Base-by-base conservation (phyloP, 1,140 invertebrate species). In the Argopecten irradians region DNA sequence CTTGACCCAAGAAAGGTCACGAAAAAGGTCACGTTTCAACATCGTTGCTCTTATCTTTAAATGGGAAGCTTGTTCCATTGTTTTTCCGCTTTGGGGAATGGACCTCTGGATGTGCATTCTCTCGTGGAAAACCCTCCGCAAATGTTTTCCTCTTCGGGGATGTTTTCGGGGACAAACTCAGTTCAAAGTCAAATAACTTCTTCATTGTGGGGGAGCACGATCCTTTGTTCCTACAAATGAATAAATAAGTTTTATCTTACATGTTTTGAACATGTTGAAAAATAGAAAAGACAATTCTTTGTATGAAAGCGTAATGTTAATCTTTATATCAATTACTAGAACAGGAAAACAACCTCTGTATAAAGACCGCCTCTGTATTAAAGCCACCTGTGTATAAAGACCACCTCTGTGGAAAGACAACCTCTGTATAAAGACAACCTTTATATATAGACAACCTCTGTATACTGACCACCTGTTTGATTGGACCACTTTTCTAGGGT, bases 81-180 rank as follows among this genome's bases (percentile, higher is more conserved):
- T 88, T 85, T 36, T 87, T 88, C 5, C 89, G 41, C 35, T 90
- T 90, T 3, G 89, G 87, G 0, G 87, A 88, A 0, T 87, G 32
- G 13, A 88, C 71, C 9, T 82, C 55, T n/a, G 16, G 34, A 14
- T 36, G 55, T 16, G 82, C 34, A 34, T 83, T 90, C 32, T 90
- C 89, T 86, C 89, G 88, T 35, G 89, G 89, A 32, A 83, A 43
- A 0, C 16, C 8, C 3, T 90, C 89, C 5, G 82, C 87, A 46
- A 90, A 90, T 5, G 85, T 90, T 13, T 90, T 90, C 16, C 87
- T 55, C 32, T 90, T 90, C 19, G 89, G 89, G 28, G 89, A 90
- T 3, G 82, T 86, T n/a, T 88, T 88, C 22, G 89, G 35, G 3
- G 89, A 86, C 5, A 90, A 43, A 33, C 1, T 85, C 3, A 90